Evolutionary conservation across 1,140 invertebrate species (phyloP).

Genomic region (Zaprionus taronus): DNA sequence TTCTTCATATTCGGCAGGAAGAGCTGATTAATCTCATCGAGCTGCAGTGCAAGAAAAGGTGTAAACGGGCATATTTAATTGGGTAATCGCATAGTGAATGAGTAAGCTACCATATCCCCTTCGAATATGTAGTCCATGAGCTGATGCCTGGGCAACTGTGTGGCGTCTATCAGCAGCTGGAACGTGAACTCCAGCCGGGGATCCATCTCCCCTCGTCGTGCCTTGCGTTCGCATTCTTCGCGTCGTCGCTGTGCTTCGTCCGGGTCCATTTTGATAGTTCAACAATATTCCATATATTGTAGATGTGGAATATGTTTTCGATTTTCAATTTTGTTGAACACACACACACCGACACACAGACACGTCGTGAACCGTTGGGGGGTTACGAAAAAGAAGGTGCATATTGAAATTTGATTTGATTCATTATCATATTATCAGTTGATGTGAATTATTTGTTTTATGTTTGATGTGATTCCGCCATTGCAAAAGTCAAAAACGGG

Average conservation of each 20-base stretch:
- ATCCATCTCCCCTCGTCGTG: constrained; percentile 94
- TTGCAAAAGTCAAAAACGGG: constrained; percentile 75
- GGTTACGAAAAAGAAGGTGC: constrained; percentile 41
- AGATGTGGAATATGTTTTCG: constrained; percentile 20
- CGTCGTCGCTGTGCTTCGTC: constrained; percentile 89
- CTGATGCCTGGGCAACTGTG: constrained; percentile 90
- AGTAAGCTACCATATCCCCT: constrained; percentile 90
- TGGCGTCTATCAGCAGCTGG: constrained; percentile 93
- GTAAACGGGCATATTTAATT: neutral
- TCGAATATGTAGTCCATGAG: constrained; percentile 96
- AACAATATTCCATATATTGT: constrained; percentile 18
- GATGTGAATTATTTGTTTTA: constrained; percentile 20
- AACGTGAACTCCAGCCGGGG: constrained; percentile 94
- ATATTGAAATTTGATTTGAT: constrained; percentile 30
- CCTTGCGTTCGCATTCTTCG: constrained; percentile 95
- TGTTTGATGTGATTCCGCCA: constrained; percentile 35
- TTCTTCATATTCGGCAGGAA: constrained; percentile 94
- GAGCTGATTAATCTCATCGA: constrained; percentile 95
- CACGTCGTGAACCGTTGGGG: constrained; percentile 37
- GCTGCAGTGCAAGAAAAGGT: constrained; percentile 84
- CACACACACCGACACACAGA: neutral
- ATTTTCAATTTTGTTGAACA: constrained; percentile 8
- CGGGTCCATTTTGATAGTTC: constrained; percentile 64
- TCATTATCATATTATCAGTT: constrained; percentile 17
- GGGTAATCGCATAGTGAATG: neutral